Base-by-base conservation (phyloP, 2,113 vertebrate species). In the Chamaea fasciata region DNA sequence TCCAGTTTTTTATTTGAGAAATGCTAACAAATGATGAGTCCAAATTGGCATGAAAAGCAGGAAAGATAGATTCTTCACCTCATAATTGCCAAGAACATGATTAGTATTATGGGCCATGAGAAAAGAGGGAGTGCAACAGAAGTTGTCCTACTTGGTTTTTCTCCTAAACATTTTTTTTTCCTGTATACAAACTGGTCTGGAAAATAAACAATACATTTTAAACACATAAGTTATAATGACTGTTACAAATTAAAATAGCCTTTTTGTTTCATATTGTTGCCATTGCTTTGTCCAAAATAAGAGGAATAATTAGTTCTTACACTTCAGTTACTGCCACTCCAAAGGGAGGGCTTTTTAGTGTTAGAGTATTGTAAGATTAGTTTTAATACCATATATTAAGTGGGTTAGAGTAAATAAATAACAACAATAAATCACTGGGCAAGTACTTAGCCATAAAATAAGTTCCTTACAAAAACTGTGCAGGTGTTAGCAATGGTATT, bases 1-100 rank as follows among this genome's bases (percentile, higher is more conserved):
- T 93, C 92, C 78, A 68, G 6, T 52, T 87, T 89, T 88, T 93
- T 84, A 23, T 91, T 93, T 73, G 67, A 92, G 78, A 92, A 95
- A 50, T 49, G 57, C 41, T 94, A 86, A 69, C 30, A 83, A 92
- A 92, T 62, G 65, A 19, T 30, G 33, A 92, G 42, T 92, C 90
- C 85, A 93, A 88, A 73, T 56, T 90, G 88, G 67, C 88, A 41
- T 57, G 63, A 73, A 84, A 88, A 37, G 41, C 85, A 80, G 88
- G 79, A 90, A 85, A 69, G 82, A 47, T 14, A 53, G 74, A 35
- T 85, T 91, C 90, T 93, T 87, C 68, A 78, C 83, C 52, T 87
- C 17, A 1, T 74, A 87, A 63, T 95, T 91, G 87, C 92, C 96
- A 94, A 87, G 82, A 90, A 87, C 35, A 59, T 30, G 47, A 75